Base-by-base conservation (phyloP, 1,140 invertebrate species). In the Ridgeia piscesae region DNA sequence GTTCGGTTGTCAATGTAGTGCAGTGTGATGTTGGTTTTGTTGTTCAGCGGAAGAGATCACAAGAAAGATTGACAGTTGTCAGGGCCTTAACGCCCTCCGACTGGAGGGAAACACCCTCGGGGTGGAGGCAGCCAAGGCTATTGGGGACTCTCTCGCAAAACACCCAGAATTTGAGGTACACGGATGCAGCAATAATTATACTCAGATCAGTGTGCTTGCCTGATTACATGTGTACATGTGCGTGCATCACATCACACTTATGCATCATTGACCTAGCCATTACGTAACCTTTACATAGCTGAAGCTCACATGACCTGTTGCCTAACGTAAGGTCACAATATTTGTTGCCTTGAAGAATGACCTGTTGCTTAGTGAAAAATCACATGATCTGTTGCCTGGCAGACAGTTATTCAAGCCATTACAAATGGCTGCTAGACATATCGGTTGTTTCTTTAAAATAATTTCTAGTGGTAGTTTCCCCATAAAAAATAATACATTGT, bases 51-150 rank as follows among this genome's bases (percentile, higher is more conserved):
- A 95, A 93, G 94, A 95, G 91, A 94, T 96, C 48, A 94, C 95
- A n/a, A 93, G 94, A 17, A 94, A 94, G 17, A 95, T 96, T 34
- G 92, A 94, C 48, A 93, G 94, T 91, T 95, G 94, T 92, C 35
- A 93, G 14, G 93, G 93, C 48, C 94, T 95, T 94, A 95, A 94
- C 93, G 94, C 95, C 8, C 96, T 99, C 11, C 97, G 98, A 92
- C 96, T 99, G 34, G 98, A 98, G 94, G 99, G 99, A 14, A 99
- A 99, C 94, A 99, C 99, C 0, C 95, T 99, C 9, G 99, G 99
- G 8, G 97, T 98, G 11, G 97, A 97, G 90, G 98, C 98, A 0
- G 98, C 98, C 0, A 96, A 98, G 95, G 98, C 97, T 6, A 98
- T 99, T 92, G 98, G 97, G 0, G 97, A 98, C 95, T 97, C 97